Base-by-base conservation (phyloP, 2,113 vertebrate species). In the Poeciliopsis retropinna region DNA sequence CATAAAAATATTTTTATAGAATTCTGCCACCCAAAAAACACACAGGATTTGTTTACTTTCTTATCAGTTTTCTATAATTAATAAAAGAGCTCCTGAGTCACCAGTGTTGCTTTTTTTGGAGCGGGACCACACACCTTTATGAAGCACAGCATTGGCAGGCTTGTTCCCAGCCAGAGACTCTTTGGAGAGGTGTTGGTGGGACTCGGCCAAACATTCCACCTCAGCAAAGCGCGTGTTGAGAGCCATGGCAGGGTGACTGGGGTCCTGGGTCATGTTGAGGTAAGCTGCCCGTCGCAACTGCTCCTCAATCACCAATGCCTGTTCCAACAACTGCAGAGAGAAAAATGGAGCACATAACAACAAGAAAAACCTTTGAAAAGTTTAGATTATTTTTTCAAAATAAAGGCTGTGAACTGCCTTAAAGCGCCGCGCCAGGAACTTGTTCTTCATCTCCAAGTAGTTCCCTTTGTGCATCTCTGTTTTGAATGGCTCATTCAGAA, bases 391-490 rank as follows among this genome's bases (percentile, higher is more conserved):
- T 74, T 61, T 66, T 12, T 3, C 17, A 4, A 5, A 32, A 25
- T 11, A 70, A 39, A 67, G 32, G 75, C 27, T 61, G 3, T 28
- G 27, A 47, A 54, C 86, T 81, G 84, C 98, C 96, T 99, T 99
- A 90, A 99, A 99, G 68, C 98, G 95, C 9, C 97, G 95, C 27
- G 97, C 98, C 67, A 99, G 94, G 93, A 99, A 99, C 89, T 99
- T 99, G 93, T 99, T 99, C 92, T 99, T 99, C 97, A 99, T 98
- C 93, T 99, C 98, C 1, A 98, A 91, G 88, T 98, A 99, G 95
- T 99, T 99, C 57, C 98, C 97, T 83, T 99, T 99, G 86, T 98
- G 96, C 70, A 97, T 94, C 95, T 98, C 98, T 0, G 96, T 97
- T 89, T 98, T 98, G 91, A 99, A 99, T 17, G 98, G 98, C 87